Percentiles rank a stretch among this genome's conserved stretches.
Evolutionary conservation across 2,888 invertebrate genomes (phyloP).

Genomic region (Psylliodes chrysocephalus): DNA sequence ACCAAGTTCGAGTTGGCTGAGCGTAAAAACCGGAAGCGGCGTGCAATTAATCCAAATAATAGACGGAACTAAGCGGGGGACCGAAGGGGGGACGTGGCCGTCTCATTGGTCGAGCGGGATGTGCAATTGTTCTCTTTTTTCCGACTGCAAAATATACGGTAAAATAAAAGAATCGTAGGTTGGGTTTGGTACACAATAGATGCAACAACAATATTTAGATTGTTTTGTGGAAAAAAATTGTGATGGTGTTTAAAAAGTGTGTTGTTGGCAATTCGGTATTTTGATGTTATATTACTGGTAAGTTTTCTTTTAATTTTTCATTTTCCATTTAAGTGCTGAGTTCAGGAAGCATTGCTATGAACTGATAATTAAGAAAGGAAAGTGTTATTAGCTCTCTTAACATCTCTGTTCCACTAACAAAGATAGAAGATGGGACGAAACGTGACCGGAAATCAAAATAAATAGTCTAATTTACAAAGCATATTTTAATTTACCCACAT

Average conservation of each 20-base stretch:
- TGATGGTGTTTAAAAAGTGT: not conserved
- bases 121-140: slow-evolving; percentile 51
- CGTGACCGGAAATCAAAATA: too few species aligned
- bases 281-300: too few species aligned
- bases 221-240: not conserved
- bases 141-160: slow-evolving; percentile 46
- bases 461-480: too few species aligned
- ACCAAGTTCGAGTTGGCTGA: slow-evolving; percentile 44
- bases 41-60: slow-evolving; percentile 59
- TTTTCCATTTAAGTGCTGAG: too few species aligned
- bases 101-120: slow-evolving; percentile 46
- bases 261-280: too few species aligned
- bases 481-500: too few species aligned
- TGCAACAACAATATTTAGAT: not conserved
- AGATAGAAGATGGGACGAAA: too few species aligned
- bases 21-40: slow-evolving; percentile 56
- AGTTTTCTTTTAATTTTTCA: too few species aligned
- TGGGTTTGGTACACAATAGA: slow-evolving; percentile 31
- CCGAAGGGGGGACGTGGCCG: slow-evolving; percentile 28
- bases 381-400: too few species aligned
- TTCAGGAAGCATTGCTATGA: too few species aligned
- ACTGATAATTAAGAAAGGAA: too few species aligned
- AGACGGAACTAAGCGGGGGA: slow-evolving; percentile 54
- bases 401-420: too few species aligned
- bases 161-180: slow-evolving; percentile 48